Conservation (phyloP, 2,113 vertebrate species). For the Ovis canadensis region DNA sequence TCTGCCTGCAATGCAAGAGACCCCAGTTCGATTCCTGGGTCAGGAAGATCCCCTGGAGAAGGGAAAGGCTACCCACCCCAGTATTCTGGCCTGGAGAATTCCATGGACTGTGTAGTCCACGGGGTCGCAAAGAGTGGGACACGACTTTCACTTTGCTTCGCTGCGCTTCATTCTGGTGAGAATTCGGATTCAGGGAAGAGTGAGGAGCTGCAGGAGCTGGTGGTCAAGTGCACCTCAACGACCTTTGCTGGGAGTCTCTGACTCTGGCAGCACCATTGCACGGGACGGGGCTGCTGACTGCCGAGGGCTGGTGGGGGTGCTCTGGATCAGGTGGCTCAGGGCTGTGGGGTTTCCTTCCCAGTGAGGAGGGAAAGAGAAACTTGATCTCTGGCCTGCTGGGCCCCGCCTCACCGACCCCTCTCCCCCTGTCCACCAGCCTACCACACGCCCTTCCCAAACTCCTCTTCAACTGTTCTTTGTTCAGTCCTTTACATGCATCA, state of each 20-base stretch:
- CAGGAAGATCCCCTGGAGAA: not conserved
- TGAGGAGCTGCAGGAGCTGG: not conserved
- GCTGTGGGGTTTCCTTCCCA: not conserved
- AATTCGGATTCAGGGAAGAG: not conserved
- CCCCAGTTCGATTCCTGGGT: too few species aligned
- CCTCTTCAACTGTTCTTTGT: not conserved
- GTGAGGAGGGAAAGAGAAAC: not conserved
- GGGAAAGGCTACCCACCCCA: not conserved
- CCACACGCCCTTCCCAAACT: not conserved
- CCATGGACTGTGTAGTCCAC: not conserved
- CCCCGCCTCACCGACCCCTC: accelerated
- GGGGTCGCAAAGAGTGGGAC: not conserved
- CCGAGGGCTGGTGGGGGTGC: accelerated
- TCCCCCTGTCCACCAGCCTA: accelerated
- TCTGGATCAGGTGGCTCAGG: not conserved
- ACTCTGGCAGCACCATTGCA: accelerated
- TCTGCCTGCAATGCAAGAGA: too few species aligned
- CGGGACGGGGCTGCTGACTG: accelerated
- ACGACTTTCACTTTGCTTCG: accelerated
- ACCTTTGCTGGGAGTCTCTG: not conserved
- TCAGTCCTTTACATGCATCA: not conserved
- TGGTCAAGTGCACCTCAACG: accelerated
- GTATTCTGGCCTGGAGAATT: not conserved
- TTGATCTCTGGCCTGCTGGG: not conserved
- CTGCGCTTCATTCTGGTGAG: too few species aligned